Conservation (phyloP, 2,888 invertebrate species). For the Salticus scenicus region DNA sequence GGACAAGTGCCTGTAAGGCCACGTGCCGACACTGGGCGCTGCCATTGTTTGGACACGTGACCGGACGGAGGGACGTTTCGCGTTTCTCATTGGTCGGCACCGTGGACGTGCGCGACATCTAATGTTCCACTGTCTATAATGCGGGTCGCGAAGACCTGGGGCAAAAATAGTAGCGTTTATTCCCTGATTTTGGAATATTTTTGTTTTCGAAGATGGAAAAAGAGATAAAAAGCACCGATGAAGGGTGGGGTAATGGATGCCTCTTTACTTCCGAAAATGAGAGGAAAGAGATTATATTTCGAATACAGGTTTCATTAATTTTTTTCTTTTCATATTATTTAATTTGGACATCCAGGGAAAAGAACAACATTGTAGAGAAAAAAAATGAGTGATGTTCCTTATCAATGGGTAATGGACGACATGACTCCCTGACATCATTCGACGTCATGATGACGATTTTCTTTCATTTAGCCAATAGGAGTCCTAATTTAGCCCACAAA, state of each 20-base stretch:
- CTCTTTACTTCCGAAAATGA: neutral
- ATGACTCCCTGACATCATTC: no score
- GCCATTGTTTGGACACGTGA: slow-evolving; percentile 55
- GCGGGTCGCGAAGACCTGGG: slow-evolving; percentile 15
- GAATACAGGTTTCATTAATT: neutral
- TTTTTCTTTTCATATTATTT: neutral
- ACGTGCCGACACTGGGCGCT: slow-evolving; percentile 56
- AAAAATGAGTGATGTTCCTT: no score
- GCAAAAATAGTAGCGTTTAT: slow-evolving; percentile 37
- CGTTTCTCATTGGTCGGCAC: slow-evolving; percentile 54
- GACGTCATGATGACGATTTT: no score
- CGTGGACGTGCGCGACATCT: slow-evolving; percentile 34
- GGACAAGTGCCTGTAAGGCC: slow-evolving; percentile 59
- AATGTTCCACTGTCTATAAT: slow-evolving; percentile 33
- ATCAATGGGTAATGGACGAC: no score
- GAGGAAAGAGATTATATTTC: neutral
- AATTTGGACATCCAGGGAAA: no score
- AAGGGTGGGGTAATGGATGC: slow-evolving; percentile 11
- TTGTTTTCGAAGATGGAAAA: neutral
- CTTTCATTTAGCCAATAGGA: no score
- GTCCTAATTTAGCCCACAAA: no score
- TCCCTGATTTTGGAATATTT: neutral
- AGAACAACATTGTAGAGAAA: no score
- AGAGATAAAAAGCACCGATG: neutral
- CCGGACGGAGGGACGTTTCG: slow-evolving; percentile 45